Evolutionary conservation across 2,113 vertebrate genomes (phyloP), one percentile per base, ranked within the genome.

Genomic region (Datnioides undecimradiatus): DNA sequence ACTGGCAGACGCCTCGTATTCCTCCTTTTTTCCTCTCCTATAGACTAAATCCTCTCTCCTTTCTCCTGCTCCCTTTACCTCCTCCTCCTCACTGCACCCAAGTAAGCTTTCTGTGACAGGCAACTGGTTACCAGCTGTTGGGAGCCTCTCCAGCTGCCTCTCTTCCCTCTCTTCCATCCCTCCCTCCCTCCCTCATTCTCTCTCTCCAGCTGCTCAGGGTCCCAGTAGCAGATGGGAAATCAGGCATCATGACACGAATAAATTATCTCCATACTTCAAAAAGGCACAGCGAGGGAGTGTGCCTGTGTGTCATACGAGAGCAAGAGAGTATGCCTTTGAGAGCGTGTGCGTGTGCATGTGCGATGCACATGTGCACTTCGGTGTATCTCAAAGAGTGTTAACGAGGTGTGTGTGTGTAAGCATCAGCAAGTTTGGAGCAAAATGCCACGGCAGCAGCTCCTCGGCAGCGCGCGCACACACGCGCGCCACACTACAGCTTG

Each of bases 161-260:
- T 82, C 88, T 85, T 74, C 74, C 76, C 81, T 83, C 82, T 80
- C 73, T n/a, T n/a, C 80, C 63, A 71, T 85, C 84, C 84, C 82
- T 73, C 80, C 66, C 40, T 68, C 84, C 76, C 73, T 84, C 72
- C 80, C 72, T 88, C 74, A 23, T 60, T 84, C 80, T 81, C 87
- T 86, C 87, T 87, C 85, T 92, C 91, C 93, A 93, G 93, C 91
- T 93, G 93, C 91, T 92, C 90, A 90, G 89, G 91, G 92, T 94
- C 94, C 93, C 94, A 93, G 92, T 84, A 94, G 94, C 94, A 95
- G 94, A 95, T 95, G 95, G 94, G 90, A 91, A 93, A 93, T 88
- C 87, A 90, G 93, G 91, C 92, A 94, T 94, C 93, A 94, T 94
- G 93, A 94, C 93, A 92, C 92, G 88, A 94, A 95, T 94, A 94